These are phyloP conservation scores for Pristionchus arcanus DNA, from an alignment of 2,888 invertebrate genomes.

Conservation along the genomic window DNA sequence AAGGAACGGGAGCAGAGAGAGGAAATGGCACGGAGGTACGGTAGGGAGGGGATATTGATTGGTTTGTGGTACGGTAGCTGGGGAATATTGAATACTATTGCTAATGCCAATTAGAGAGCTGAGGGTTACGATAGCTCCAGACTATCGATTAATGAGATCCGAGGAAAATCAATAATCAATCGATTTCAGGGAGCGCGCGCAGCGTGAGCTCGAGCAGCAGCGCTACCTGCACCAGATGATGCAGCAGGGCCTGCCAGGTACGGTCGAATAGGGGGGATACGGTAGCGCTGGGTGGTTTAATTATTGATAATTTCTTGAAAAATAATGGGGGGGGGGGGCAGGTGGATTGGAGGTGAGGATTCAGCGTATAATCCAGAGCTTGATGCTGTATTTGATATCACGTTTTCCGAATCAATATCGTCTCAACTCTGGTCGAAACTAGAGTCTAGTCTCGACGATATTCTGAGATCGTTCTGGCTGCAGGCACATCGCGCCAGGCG, in stretches of 20 bases:
- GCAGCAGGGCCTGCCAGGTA: not conserved
- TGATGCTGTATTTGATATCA: no score
- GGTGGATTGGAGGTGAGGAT: no score
- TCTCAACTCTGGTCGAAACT: no score
- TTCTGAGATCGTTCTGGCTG: no score
- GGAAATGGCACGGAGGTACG: slow-evolving; percentile 1
- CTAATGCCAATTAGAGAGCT: no score
- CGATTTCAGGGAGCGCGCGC: slow-evolving; percentile 1
- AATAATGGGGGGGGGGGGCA: no score
- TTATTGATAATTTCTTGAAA: not conserved
- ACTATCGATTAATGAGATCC: not conserved
- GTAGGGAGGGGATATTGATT: not conserved
- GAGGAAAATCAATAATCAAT: not conserved
- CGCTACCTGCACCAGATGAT: not conserved
- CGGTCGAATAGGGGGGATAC: not conserved
- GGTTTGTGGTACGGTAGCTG: no score
- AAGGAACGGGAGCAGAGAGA: not conserved
- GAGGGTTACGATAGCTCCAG: not conserved
- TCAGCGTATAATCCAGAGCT: no score
- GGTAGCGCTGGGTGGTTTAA: not conserved
- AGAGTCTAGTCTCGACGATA: not conserved
- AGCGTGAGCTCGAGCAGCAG: not conserved
- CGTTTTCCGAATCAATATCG: no score
- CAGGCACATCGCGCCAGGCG: not conserved
- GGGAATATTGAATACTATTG: no score